Percentiles rank a stretch among this genome's conserved stretches.
phyloP scores from a whole-genome alignment of 2,113 vertebrate species.

The Campylorhamphus procurvoides region DNA sequence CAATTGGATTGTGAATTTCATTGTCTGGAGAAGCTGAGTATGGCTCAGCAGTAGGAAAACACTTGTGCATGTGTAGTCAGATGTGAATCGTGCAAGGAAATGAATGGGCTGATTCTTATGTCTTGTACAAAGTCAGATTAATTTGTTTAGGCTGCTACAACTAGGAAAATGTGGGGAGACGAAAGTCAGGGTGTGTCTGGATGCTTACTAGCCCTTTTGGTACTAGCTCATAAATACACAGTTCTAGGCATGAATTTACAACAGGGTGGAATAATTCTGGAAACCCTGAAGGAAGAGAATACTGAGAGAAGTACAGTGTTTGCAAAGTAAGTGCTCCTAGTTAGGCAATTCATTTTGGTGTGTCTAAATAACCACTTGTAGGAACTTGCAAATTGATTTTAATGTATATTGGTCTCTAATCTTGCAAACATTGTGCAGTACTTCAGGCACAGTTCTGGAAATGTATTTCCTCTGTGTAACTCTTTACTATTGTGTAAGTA shows the following conservation, averaged over 20 bases:
- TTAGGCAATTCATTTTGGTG: conserved; percentile 38
- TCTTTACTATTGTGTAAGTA: neutral
- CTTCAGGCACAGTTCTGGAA: conserved; percentile 6
- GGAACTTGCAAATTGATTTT: conserved; percentile 33
- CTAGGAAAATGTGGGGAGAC: neutral
- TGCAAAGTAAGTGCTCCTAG: neutral
- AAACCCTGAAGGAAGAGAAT: conserved; percentile 30
- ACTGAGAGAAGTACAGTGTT: neutral
- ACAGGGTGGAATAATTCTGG: neutral
- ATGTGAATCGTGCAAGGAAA: neutral
- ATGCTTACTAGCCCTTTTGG: neutral
- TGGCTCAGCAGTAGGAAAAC: neutral
- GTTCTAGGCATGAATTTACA: conserved; percentile 2
- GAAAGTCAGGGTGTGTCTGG: neutral
- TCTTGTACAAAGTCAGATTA: neutral
- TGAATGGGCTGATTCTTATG: neutral
- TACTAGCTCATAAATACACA: neutral
- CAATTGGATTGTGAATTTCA: neutral
- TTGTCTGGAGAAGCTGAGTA: neutral
- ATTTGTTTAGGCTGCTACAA: neutral
- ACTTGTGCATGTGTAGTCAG: neutral
- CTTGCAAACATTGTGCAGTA: neutral
- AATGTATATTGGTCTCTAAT: conserved; percentile 31
- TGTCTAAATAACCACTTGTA: conserved; percentile 36
- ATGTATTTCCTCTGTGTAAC: neutral